These are phyloP conservation scores for Noctua comes DNA, from an alignment of 2,888 invertebrate genomes.

Conservation along the genomic window DNA sequence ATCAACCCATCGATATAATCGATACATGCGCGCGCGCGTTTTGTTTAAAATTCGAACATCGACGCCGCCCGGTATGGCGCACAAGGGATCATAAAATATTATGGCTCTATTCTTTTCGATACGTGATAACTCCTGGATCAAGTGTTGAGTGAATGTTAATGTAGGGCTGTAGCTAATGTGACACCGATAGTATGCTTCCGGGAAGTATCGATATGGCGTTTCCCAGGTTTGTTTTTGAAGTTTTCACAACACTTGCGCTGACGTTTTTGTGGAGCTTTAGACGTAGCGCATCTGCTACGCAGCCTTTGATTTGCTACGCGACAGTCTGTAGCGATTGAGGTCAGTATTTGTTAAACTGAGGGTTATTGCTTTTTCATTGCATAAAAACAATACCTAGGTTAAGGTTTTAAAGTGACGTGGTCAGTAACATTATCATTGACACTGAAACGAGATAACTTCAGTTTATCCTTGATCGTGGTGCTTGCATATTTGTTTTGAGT, in stretches of 20 bases:
- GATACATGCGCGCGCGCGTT: conserved; percentile 74
- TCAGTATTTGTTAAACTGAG: neutral
- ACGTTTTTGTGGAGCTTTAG: neutral
- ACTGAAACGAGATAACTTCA: too few relatives aligned
- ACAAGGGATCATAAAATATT: conserved; percentile 90
- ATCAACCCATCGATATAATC: conserved; percentile 73
- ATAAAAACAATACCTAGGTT: neutral
- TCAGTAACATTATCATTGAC: too few relatives aligned
- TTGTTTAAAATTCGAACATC: conserved; percentile 87
- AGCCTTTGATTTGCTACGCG: conserved; percentile 23
- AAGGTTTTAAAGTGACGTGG: too few relatives aligned
- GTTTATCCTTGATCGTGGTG: too few relatives aligned
- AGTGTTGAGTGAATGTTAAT: conserved; percentile 88
- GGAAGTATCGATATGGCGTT: conserved; percentile 83
- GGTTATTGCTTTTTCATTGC: too few relatives aligned
- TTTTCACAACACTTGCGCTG: conserved; percentile 54
- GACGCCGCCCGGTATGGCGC: conserved; percentile 85
- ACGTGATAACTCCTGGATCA: conserved; percentile 89
- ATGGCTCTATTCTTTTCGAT: conserved; percentile 89
- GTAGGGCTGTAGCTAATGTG: conserved; percentile 82
- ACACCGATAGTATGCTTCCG: conserved; percentile 85
- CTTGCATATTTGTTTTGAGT: too few relatives aligned
- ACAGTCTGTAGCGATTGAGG: neutral
- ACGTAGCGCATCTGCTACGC: conserved; percentile 18
- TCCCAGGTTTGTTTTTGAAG: conserved; percentile 70